A percentile compares a stretch with the other conserved stretches of the same genome.
Evolutionary conservation across 2,113 vertebrate species (phyloP).

Genomic region (Excalfactoria chinensis): DNA sequence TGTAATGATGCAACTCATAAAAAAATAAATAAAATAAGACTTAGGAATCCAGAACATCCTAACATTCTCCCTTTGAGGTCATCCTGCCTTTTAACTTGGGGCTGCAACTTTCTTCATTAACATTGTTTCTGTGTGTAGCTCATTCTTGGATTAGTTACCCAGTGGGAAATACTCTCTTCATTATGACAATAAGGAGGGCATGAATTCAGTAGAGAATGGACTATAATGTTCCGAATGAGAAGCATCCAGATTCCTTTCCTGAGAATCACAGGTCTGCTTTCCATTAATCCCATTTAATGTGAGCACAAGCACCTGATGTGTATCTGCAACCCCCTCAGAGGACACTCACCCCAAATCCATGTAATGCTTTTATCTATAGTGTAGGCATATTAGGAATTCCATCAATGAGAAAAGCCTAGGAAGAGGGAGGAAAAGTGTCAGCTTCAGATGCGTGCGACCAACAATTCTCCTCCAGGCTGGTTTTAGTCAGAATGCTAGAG

Average conservation of each 20-base stretch:
- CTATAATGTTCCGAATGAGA: neutral
- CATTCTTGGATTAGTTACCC: neutral
- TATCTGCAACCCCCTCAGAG: neutral
- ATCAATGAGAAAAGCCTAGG: neutral
- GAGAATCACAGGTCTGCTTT: neutral
- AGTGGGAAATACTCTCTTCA: neutral
- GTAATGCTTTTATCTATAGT: neutral
- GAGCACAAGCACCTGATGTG: neutral
- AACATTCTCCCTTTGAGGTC: neutral
- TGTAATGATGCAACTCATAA: neutral
- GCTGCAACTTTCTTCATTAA: too few relatives aligned
- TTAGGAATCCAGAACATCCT: neutral
- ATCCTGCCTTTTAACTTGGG: neutral
- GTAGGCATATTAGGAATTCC: neutral
- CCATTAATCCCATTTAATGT: neutral
- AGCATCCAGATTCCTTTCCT: neutral
- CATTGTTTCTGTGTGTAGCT: neutral
- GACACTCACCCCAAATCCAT: neutral
- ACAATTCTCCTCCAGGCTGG: neutral
- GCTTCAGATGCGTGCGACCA: neutral
- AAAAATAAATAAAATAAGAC: neutral
- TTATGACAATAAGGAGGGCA: neutral
- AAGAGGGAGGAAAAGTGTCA: neutral
- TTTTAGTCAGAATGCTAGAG: neutral
- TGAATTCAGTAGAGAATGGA: neutral